These are phyloP conservation scores for Hoplodrina ambigua DNA, from an alignment of 2,888 invertebrate species.

Conservation along the genomic window DNA sequence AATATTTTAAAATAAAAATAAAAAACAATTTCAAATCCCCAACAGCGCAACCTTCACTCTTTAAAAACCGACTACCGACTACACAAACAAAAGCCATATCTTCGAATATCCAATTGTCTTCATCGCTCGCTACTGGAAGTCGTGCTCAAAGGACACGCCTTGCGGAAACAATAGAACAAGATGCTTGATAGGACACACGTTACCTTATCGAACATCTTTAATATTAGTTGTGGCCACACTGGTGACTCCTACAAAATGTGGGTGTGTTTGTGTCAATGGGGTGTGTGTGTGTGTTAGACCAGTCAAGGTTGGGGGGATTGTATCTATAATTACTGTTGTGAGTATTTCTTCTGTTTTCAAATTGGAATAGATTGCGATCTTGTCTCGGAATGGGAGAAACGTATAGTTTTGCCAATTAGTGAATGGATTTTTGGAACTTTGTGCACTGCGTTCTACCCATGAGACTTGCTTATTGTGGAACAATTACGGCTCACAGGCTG, in stretches of 20 bases:
- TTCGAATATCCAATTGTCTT: slow-evolving; percentile 39
- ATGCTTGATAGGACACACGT: slow-evolving; percentile 72
- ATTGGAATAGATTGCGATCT: not conserved
- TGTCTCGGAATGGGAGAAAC: not conserved
- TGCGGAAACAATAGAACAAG: slow-evolving; percentile 70
- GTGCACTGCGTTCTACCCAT: not conserved
- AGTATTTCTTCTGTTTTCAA: slow-evolving; percentile 20
- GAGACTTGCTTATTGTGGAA: not conserved
- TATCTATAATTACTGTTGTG: slow-evolving; percentile 20
- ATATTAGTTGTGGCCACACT: slow-evolving; percentile 67
- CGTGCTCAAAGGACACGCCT: slow-evolving; percentile 54
- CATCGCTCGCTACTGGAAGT: slow-evolving; percentile 22
- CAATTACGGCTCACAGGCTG: not conserved
- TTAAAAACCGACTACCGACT: not conserved
- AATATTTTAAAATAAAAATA: not conserved
- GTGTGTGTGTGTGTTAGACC: not conserved
- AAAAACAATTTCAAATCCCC: not conserved
- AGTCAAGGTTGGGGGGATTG: slow-evolving; percentile 23
- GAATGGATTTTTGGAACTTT: not conserved
- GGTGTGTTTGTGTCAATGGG: slow-evolving; percentile 1
- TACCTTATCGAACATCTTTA: slow-evolving; percentile 70
- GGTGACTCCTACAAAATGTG: not conserved
- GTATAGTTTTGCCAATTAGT: not conserved
- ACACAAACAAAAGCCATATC: slow-evolving; percentile 27
- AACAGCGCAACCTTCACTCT: not conserved